A percentile compares a stretch with the other conserved stretches of the same genome.
phyloP scores from a whole-genome alignment of 37 sponge, comb jelly and placozoan genomes.

The Oopsacas minuta region DNA sequence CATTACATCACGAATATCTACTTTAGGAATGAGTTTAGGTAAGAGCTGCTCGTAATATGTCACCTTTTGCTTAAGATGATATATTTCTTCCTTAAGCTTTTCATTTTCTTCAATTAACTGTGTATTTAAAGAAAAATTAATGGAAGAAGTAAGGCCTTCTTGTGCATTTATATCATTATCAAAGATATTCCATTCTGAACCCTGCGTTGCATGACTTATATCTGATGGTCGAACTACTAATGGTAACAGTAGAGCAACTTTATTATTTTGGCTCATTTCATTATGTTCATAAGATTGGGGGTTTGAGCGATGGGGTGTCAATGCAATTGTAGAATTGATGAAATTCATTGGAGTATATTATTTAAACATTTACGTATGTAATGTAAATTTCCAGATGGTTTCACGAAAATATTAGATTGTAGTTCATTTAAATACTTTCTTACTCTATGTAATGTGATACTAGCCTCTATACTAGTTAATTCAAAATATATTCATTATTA shows the following conservation, averaged over 20 bases:
- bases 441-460: no score
- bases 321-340: not conserved
- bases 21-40: not conserved
- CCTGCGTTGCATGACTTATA: not conserved
- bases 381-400: no score
- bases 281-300: not conserved
- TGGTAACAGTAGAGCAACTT: not conserved
- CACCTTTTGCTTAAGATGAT: not conserved
- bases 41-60: not conserved
- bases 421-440: no score
- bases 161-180: not conserved
- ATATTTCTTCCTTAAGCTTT: not conserved
- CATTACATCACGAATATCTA: not conserved
- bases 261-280: not conserved
- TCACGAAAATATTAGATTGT: no score
- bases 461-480: no score
- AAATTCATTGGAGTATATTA: not conserved
- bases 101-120: slow-evolving; percentile 12
- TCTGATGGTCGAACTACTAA: not conserved
- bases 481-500: no score
- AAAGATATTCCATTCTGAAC: not conserved
- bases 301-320: not conserved
- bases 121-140: not conserved
- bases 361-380: no score
- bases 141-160: not conserved